Evolutionary conservation across 2,888 invertebrate genomes (phyloP).

Genomic region (Tillus elongatus): DNA sequence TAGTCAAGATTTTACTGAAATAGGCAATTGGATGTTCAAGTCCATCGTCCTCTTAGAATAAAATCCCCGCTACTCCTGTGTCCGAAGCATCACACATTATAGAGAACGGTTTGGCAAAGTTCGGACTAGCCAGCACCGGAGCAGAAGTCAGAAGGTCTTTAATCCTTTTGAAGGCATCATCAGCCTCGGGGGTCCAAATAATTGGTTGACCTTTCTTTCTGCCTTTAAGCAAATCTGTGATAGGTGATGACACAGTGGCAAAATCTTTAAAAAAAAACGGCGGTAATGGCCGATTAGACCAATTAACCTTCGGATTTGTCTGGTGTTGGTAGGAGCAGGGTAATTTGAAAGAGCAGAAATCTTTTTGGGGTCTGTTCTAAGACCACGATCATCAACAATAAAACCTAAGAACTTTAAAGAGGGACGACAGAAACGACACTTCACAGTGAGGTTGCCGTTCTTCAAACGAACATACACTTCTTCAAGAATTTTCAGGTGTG

Average conservation of each 20-base stretch:
- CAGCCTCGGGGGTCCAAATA: too few species aligned
- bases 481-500: too few species aligned
- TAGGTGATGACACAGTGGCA: slow-evolving; percentile 10
- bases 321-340: too few species aligned
- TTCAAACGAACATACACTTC: too few species aligned
- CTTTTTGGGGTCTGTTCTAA: too few species aligned
- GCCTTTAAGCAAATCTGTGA: slow-evolving; percentile 14
- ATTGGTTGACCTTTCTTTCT: too few species aligned
- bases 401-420: too few species aligned
- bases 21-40: slow-evolving; percentile 15
- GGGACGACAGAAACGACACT: too few species aligned
- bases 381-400: too few species aligned
- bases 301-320: too few species aligned
- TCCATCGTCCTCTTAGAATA: slow-evolving; percentile 13
- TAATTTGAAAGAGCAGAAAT: too few species aligned
- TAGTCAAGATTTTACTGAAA: slow-evolving; percentile 13
- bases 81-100: slow-evolving; percentile 21
- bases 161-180: slow-evolving; percentile 13
- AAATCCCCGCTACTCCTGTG: slow-evolving; percentile 16
- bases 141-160: slow-evolving; percentile 9
- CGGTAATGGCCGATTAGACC: slow-evolving; percentile 9
- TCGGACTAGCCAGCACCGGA: slow-evolving; percentile 16
- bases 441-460: too few species aligned
- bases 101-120: slow-evolving; percentile 16
- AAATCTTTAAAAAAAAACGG: slow-evolving; percentile 4